Conservation (phyloP, 2,888 invertebrate genomes). For the Neoaliturus tenellus region DNA sequence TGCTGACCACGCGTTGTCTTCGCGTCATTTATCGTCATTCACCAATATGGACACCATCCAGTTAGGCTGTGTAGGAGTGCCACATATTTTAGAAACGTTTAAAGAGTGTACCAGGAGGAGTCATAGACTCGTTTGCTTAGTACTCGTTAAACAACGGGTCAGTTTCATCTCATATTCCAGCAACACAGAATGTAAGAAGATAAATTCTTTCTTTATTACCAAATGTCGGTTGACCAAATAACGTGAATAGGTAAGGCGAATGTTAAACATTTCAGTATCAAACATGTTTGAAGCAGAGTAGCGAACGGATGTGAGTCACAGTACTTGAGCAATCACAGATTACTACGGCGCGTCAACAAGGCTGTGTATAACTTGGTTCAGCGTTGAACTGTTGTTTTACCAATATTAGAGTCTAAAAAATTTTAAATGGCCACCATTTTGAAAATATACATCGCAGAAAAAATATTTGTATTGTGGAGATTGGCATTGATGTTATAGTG, state of each 20-base stretch:
- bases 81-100: neutral
- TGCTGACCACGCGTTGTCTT: neutral
- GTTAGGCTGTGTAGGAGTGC: neutral
- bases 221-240: neutral
- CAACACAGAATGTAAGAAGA: neutral
- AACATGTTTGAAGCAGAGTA: too few relatives aligned
- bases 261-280: too few relatives aligned
- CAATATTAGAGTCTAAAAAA: too few relatives aligned
- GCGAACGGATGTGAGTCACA: neutral
- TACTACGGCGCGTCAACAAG: neutral
- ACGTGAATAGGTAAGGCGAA: too few relatives aligned
- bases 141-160: neutral
- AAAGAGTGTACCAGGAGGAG: neutral
- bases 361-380: neutral
- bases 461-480: too few relatives aligned
- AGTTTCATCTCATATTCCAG: constrained; percentile 23
- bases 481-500: too few relatives aligned
- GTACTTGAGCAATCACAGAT: neutral
- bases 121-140: neutral
- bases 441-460: too few relatives aligned
- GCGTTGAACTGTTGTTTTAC: neutral
- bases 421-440: too few relatives aligned
- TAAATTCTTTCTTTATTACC: neutral
- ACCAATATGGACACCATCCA: constrained; percentile 7
- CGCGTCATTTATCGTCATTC: neutral